These are phyloP conservation scores for Diabrotica undecimpunctata DNA, from an alignment of 1,140 invertebrate genomes.

Conservation along the genomic window DNA sequence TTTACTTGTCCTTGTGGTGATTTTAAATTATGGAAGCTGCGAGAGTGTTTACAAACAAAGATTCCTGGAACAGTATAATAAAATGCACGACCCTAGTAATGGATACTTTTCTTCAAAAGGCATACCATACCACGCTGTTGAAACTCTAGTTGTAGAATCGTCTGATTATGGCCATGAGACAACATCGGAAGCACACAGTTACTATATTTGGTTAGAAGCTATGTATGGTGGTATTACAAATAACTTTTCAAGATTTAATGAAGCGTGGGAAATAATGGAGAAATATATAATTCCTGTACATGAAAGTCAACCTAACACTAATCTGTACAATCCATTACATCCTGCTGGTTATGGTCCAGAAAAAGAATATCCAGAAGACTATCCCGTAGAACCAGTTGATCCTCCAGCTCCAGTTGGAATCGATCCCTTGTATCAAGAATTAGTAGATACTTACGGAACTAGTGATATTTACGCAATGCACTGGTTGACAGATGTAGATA, in stretches of 20 bases:
- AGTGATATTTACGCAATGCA: conserved; percentile 22
- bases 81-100: conserved; percentile 24
- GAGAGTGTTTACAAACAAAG: conserved; percentile 20
- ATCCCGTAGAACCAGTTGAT: conserved; percentile 20
- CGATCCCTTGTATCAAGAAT: conserved; percentile 21
- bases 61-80: conserved; percentile 29
- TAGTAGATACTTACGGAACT: conserved; percentile 19
- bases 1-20: background rate
- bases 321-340: conserved; percentile 17
- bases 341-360: conserved; percentile 27
- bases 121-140: conserved; percentile 28
- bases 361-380: conserved; percentile 25
- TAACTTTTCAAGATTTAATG: conserved; percentile 26
- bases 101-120: conserved; percentile 28
- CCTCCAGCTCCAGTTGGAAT: conserved; percentile 21
- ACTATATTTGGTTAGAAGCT: conserved; percentile 30
- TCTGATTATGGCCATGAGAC: conserved; percentile 30
- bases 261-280: conserved; percentile 26
- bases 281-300: conserved; percentile 24
- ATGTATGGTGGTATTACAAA: conserved; percentile 28
- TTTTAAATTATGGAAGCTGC: background rate
- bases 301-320: conserved; percentile 17
- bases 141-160: conserved; percentile 30
- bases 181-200: conserved; percentile 31
- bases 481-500: conserved; percentile 24